Base-by-base conservation (phyloP, 2,113 vertebrate species). In the Zosterops japonicus region DNA sequence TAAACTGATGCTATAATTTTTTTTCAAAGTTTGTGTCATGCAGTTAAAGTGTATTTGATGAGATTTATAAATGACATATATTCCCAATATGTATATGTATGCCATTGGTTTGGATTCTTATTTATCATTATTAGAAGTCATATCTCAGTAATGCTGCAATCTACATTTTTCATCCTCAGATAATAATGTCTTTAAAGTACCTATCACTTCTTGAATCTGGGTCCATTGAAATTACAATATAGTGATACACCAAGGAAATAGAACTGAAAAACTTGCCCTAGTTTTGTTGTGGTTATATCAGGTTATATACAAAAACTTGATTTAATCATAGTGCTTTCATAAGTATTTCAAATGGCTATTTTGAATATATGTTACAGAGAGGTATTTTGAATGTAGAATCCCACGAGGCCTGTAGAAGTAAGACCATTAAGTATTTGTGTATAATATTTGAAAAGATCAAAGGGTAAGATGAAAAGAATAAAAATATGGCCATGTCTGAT, bases 391-490 rank as follows among this genome's bases (percentile, higher is more conserved):
- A 59, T 78, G 35, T 52, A 67, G 69, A 27, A 68, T 87, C 77
- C 52, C 77, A 78, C 20, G 41, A 91, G 72, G 33, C 27, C 39
- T 84, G 56, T 84, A 82, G 64, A 42, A 89, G 44, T 56, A 89
- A 82, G 80, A 63, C 76, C 29, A 31, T 70, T 84, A 89, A 92
- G 10, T 64, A 52, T 93, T 49, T 79, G 53, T 60, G 65, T 87
- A 82, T 71, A 72, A 69, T 85, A 85, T 28, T 42, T 31, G 50
- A 82, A 89, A 79, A 95, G 49, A 95, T 95, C 84, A 95, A 91
- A 95, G 74, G 31, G 56, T 87, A 83, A 72, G 78, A 94, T 87
- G 81, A 94, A 93, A 95, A 93, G 81, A 94, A 84, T 91, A 52
- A 94, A 97, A 95, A 64, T 49, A 87, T 31, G 18, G 7, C 33